Conservation (phyloP, 2,113 vertebrate genomes). For the Dromaius novaehollandiae region DNA sequence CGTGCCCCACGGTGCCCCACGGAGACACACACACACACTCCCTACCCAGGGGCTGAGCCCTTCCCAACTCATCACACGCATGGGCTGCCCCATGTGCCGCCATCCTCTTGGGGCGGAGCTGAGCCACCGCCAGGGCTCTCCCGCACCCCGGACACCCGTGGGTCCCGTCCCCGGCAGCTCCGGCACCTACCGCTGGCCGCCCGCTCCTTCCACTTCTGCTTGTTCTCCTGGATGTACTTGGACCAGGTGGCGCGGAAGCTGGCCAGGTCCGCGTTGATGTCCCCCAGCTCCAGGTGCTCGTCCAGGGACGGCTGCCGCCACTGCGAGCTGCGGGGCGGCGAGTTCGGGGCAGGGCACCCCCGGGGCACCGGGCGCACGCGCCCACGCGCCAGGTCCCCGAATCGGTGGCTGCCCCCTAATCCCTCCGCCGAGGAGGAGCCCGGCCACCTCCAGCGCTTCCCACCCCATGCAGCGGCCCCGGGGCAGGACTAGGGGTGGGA, state of each 20-base stretch:
- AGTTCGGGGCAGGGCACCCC: not conserved
- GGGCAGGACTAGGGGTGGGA: not conserved
- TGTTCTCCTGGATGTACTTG: slow-evolving; percentile 93
- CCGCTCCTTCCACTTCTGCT: slow-evolving; percentile 92
- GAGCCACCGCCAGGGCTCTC: no score
- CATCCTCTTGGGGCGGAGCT: no score
- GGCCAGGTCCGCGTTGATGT: slow-evolving; percentile 88
- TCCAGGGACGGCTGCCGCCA: slow-evolving; percentile 91
- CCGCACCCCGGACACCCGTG: no score
- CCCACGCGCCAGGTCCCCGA: not conserved
- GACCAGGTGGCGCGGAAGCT: slow-evolving; percentile 91
- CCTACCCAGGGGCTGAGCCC: no score
- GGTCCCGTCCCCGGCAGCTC: no score
- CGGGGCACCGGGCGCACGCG: not conserved
- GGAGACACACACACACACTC: no score
- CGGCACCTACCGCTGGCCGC: slow-evolving; percentile 82
- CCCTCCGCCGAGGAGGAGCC: no score
- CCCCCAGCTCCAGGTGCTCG: slow-evolving; percentile 85
- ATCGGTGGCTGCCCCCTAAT: accelerated
- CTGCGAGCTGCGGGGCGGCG: slow-evolving; percentile 74
- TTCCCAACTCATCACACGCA: accelerated
- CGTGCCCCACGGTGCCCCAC: not conserved
- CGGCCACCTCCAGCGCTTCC: not conserved
- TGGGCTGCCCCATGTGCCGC: no score
- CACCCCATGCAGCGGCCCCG: not conserved